A percentile compares a stretch with the other conserved stretches of the same genome.
phyloP scores from a whole-genome alignment of 2,113 vertebrate species.

The Serinus canaria region DNA sequence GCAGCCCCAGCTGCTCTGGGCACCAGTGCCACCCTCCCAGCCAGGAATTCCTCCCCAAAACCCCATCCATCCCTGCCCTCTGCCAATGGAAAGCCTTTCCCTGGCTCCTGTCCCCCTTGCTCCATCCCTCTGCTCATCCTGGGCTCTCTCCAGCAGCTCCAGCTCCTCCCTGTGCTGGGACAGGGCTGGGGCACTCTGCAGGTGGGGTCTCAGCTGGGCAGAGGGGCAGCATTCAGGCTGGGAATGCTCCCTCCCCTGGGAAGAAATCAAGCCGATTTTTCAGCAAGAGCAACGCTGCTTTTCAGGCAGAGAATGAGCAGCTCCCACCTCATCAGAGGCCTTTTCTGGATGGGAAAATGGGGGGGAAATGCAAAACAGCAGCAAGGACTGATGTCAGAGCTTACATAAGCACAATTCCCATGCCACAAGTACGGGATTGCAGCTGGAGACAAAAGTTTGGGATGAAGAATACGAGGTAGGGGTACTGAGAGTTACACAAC shows the following conservation, averaged over 20 bases:
- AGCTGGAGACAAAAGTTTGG: background rate
- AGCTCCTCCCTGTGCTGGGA: background rate
- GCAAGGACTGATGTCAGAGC: background rate
- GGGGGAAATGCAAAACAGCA: background rate
- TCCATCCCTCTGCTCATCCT: background rate
- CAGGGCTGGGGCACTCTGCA: background rate
- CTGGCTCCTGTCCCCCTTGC: background rate
- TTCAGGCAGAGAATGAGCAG: background rate
- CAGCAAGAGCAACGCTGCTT: background rate
- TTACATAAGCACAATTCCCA: background rate
- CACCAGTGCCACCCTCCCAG: background rate
- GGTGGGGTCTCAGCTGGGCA: background rate
- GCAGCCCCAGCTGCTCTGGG: background rate
- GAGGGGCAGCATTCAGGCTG: background rate
- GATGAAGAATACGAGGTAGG: background rate
- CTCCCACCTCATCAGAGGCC: background rate
- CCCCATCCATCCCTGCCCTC: background rate
- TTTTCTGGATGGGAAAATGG: background rate
- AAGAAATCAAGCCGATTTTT: fast-evolving
- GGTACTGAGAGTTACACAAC: background rate
- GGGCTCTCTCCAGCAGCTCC: background rate
- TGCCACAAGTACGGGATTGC: fast-evolving
- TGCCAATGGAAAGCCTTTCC: background rate
- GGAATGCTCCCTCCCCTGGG: background rate
- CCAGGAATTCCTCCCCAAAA: background rate